Evolutionary conservation across 2,113 vertebrate genomes (phyloP), one percentile per base, ranked within the genome.

Genomic region (Narcine bancroftii): DNA sequence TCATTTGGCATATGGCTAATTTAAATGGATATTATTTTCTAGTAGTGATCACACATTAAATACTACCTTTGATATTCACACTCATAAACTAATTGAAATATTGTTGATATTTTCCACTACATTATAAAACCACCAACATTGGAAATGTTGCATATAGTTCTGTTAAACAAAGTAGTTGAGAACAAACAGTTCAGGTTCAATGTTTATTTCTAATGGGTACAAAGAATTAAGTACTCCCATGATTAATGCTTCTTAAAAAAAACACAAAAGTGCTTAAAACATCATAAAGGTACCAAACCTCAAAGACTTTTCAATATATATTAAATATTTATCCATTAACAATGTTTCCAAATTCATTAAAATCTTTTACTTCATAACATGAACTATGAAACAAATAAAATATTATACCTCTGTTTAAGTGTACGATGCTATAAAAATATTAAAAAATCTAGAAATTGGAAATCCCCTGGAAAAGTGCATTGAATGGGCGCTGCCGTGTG

Each of bases 351-450:
- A 65, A 89, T 39, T 39, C 85, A 24, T 65, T 65, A 89, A 65
- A 71, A 89, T 3, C 2, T 91, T 65, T 71, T 69, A 45, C 66
- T 47, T 60, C 13, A 33, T 69, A 71, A 45, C 39, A 91, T 69
- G 36, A 85, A 85, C 53, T 19, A 66, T 91, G 36, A 63, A n/a
- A 91, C 60, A 66, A 91, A 91, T 87, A 87, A 60, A 87, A 56
- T 3, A 42, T 91, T 26, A 21, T 42, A 45, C n/a, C 6, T 45
- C 66, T 66, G 45, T 69, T 26, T 24, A 69, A 69, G 89, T 91
- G 89, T 65, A 91, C 33, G 65, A 45, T 91, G 26, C 56, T 26
- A 13, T 39, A 91, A 47, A 0, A 65, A 89, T 42, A 91, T 17
- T 65, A 65, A 69, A 69, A 24, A 24, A 69, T 4, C 26, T 69